A percentile compares a stretch with the other conserved stretches of the same genome.
Conservation (phyloP, 1,140 invertebrate species). For the Neoseiulus cucumeris region DNA sequence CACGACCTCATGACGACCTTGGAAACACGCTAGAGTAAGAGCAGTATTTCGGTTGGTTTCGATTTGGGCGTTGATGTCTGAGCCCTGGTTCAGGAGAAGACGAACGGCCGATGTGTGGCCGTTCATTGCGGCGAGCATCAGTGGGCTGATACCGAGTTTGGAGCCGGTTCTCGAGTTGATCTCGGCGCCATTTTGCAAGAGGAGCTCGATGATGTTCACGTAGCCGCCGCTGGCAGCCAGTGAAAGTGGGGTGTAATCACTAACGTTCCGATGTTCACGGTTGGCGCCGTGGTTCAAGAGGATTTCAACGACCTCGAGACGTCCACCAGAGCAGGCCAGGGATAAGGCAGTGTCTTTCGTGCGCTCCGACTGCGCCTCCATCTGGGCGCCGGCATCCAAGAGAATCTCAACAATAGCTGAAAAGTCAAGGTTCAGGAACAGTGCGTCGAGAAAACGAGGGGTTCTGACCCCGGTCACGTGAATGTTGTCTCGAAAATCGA, state of each 20-base stretch:
- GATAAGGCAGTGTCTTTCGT: slow-evolving; percentile 97
- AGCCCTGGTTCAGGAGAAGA: slow-evolving; percentile 84
- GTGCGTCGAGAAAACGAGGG: too few species aligned
- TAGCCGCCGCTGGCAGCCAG: slow-evolving; percentile 94
- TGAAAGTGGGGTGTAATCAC: slow-evolving; percentile 94
- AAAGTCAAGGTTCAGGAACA: too few species aligned
- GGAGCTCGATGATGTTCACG: slow-evolving; percentile 89
- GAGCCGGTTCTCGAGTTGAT: slow-evolving; percentile 93
- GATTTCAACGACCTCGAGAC: slow-evolving; percentile 70
- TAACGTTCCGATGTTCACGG: slow-evolving; percentile 97
- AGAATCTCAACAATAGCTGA: slow-evolving; percentile 71
- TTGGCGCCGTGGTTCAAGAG: slow-evolving; percentile 66
- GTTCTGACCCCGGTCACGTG: too few species aligned
- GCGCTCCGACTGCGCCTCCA: slow-evolving; percentile 93
- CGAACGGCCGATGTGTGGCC: slow-evolving; percentile 64
- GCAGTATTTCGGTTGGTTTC: slow-evolving; percentile 99
- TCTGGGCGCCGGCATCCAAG: slow-evolving; percentile 72
- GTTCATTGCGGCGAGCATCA: slow-evolving; percentile 99
- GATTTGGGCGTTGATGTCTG: slow-evolving; percentile 98
- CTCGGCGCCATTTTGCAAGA: slow-evolving; percentile 71
- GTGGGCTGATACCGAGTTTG: slow-evolving; percentile 89
- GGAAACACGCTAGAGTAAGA: slow-evolving; percentile 93
- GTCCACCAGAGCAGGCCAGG: slow-evolving; percentile 84
- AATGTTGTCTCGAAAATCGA: too few species aligned
- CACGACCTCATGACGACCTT: slow-evolving; percentile 95